Evolutionary conservation across 1,140 invertebrate genomes (phyloP).

Genomic region (Mycetomoellerius zeteki): DNA sequence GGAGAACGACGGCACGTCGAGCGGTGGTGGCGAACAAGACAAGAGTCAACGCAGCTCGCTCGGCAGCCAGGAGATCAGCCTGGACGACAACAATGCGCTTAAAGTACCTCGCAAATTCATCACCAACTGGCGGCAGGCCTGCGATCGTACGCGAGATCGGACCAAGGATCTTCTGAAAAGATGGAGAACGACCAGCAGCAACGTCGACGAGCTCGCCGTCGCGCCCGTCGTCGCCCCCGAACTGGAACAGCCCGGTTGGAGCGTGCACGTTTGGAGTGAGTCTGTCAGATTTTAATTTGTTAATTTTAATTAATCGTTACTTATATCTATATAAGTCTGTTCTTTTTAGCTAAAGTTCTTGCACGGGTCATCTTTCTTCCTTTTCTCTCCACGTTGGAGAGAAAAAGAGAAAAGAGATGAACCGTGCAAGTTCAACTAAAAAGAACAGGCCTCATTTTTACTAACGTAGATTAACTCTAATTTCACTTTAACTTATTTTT

Average conservation of each 20-base stretch:
- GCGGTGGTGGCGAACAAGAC: conserved; percentile 38
- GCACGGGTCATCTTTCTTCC: too few species aligned
- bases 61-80: conserved; percentile 76
- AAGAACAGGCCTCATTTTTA: too few species aligned
- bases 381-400: too few species aligned
- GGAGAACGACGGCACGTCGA: conserved; percentile 55
- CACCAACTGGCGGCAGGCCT: conserved; percentile 90
- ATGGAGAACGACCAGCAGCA: conserved; percentile 90
- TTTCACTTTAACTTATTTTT: too few species aligned
- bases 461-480: too few species aligned
- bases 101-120: conserved; percentile 90
- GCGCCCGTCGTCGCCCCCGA: conserved; percentile 68
- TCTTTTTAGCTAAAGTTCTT: too few species aligned
- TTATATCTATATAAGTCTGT: too few species aligned
- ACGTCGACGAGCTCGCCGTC: conserved; percentile 78
- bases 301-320: too few species aligned
- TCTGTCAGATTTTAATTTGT: background rate
- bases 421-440: too few species aligned
- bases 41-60: conserved; percentile 74
- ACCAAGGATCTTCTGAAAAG: conserved; percentile 90
- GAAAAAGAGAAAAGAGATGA: too few species aligned
- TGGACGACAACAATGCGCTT: conserved; percentile 81
- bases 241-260: conserved; percentile 87
- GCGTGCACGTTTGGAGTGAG: conserved; percentile 92
- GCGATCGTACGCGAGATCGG: conserved; percentile 90